Base-by-base conservation (phyloP, 2,113 vertebrate species). In the Cariama cristata region DNA sequence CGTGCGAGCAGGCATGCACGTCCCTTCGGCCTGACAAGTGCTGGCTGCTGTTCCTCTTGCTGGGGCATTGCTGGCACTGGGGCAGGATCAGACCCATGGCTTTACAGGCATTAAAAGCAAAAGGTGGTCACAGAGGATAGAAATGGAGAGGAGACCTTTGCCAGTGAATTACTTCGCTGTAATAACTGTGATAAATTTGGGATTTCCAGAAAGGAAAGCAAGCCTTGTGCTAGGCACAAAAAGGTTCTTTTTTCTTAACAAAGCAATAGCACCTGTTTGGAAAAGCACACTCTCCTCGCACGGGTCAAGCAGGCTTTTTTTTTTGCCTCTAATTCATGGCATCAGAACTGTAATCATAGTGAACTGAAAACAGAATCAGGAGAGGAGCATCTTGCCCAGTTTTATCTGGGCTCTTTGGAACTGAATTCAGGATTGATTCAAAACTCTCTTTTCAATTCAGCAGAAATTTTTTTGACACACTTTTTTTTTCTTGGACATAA, bases 101-200 rank as follows among this genome's bases (percentile, higher is more conserved):
- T 38, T 45, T 28, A 22, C 21, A 4, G 44, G 49, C 60, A 6
- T 49, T 2, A 21, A 20, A 52, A 68, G 35, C 28, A 16, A 16
- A 72, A 50, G 27, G 49, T 13, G 32, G 8, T 13, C 3, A 0
- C 47, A 42, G 32, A 12, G 56, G 64, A 11, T 1, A 2, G 22
- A 79, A 79, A 27, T 0, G 2, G 59, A 24, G 17, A n/a, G 24
- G 26, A 2, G 7, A 1, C 3, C 13, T 47, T 63, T 68, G 58
- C 35, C 24, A 2, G 64, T 2, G 63, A 66, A 23, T 69, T 9
- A 8, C 40, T 73, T 20, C 0, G 0, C 9, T 26, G 35, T 13
- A 26, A 8, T 50, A 17, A 20, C 28, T 23, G 7, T 4, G n/a
- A 45, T 42, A 28, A 47, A 55, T 67, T 21, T 22, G 47, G 35